Evolutionary conservation across 2,888 invertebrate species (phyloP).

Genomic region (Acleris emargana): DNA sequence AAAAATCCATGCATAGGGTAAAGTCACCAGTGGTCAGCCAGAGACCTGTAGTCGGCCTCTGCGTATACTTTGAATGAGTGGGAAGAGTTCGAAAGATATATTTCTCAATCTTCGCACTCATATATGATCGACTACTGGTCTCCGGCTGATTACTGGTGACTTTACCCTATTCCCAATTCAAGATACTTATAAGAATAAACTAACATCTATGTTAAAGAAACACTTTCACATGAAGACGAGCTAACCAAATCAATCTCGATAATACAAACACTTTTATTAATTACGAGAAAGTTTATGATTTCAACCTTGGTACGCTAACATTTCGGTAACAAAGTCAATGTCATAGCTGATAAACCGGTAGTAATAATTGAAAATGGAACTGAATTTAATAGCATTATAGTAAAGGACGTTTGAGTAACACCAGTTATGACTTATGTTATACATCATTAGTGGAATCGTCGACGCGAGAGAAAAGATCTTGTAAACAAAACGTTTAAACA

Average conservation of each 20-base stretch:
- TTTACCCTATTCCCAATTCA: too few relatives aligned
- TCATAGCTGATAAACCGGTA: slow-evolving; percentile 31
- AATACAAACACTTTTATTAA: slow-evolving; percentile 1
- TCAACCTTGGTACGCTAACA: background rate
- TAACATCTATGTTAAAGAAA: slow-evolving; percentile 11
- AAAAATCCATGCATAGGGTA: too few relatives aligned
- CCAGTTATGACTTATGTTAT: background rate
- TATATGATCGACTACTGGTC: too few relatives aligned
- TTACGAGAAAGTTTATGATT: slow-evolving; percentile 9
- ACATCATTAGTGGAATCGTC: slow-evolving; percentile 13
- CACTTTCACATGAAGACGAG: slow-evolving; percentile 19
- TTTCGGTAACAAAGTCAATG: slow-evolving; percentile 20
- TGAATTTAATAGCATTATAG: slow-evolving; percentile 26
- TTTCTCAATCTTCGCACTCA: too few relatives aligned
- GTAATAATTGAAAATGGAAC: slow-evolving; percentile 36
- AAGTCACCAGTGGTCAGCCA: too few relatives aligned
- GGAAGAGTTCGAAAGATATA: too few relatives aligned
- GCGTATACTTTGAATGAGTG: too few relatives aligned
- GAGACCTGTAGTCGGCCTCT: too few relatives aligned
- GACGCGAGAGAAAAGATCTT: slow-evolving; percentile 3
- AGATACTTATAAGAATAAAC: slow-evolving; percentile 11
- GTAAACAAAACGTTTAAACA: slow-evolving; percentile 7
- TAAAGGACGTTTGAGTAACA: slow-evolving; percentile 20
- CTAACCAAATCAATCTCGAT: slow-evolving; percentile 10
- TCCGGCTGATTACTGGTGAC: too few relatives aligned